A percentile compares a stretch with the other conserved stretches of the same genome.
Evolutionary conservation across 1,140 invertebrate genomes (phyloP).

Genomic region (Drosophila busckii): DNA sequence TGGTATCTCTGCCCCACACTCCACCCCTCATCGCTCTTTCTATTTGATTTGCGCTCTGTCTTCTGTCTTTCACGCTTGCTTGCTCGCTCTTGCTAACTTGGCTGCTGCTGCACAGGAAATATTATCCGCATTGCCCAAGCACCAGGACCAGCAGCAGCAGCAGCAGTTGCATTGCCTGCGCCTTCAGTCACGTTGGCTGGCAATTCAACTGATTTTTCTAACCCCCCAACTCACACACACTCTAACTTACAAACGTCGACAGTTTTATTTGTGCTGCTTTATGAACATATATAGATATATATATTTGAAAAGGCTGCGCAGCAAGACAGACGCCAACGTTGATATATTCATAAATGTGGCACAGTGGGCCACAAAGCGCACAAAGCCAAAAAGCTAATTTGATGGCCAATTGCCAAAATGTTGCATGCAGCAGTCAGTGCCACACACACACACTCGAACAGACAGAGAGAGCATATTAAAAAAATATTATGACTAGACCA

Average conservation of each 20-base stretch:
- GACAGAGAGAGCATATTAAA: constrained; percentile 60
- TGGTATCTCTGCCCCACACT: constrained; percentile 34
- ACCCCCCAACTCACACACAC: no score
- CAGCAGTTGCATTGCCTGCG: constrained; percentile 52
- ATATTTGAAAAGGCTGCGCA: constrained; percentile 30
- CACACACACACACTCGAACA: constrained; percentile 4
- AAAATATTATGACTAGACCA: constrained; percentile 59
- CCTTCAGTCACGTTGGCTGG: constrained; percentile 12
- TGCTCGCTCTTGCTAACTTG: constrained; percentile 1
- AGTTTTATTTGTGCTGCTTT: constrained; percentile 72
- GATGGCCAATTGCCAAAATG: constrained; percentile 68
- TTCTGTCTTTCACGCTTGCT: background rate
- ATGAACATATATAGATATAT: constrained; percentile 39
- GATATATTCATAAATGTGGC: constrained; percentile 76
- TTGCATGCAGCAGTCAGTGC: no score
- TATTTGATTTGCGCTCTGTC: constrained; percentile 35
- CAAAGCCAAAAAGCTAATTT: constrained; percentile 61
- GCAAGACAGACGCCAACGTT: constrained; percentile 52
- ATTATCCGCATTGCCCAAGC: constrained; percentile 75
- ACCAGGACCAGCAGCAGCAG: constrained; percentile 59
- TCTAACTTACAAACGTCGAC: constrained; percentile 58
- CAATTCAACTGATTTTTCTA: constrained; percentile 32
- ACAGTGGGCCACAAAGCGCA: constrained; percentile 67
- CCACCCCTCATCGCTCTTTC: background rate
- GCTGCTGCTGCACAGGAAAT: constrained; percentile 64